A percentile compares a stretch with the other conserved stretches of the same genome.
Conservation (phyloP, 2,113 vertebrate species). For the Grammomys dolichurus region DNA sequence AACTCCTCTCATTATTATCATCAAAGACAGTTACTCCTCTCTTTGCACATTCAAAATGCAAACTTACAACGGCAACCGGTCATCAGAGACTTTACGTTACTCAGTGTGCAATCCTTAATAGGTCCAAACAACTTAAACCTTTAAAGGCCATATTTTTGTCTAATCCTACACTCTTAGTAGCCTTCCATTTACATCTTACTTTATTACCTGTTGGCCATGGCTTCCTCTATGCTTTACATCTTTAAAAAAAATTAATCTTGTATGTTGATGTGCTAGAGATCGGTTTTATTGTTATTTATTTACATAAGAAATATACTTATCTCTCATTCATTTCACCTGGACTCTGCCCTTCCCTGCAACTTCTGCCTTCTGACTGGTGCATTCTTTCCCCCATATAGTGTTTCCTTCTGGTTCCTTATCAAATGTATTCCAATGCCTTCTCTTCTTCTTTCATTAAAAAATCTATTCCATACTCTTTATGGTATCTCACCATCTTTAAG, state of each 20-base stretch:
- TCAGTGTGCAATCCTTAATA: not conserved
- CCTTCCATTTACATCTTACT: not conserved
- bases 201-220: not conserved
- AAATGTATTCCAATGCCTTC: not conserved
- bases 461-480: not conserved
- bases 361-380: no score
- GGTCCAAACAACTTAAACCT: not conserved
- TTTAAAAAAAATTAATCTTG: not conserved
- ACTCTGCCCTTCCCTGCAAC: no score
- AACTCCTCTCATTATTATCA: not conserved
- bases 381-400: not conserved
- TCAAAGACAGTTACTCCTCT: not conserved
- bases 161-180: not conserved
- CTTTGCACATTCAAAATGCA: not conserved
- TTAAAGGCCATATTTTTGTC: not conserved
- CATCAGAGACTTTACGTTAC: not conserved
- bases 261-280: not conserved
- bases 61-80: not conserved
- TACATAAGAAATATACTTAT: not conserved
- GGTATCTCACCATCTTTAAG: not conserved
- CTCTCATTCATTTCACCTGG: no score
- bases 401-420: rapidly evolving
- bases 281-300: not conserved
- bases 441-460: not conserved
- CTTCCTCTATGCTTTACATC: not conserved